A percentile compares a stretch with the other conserved stretches of the same genome.
Evolutionary conservation across 2,113 vertebrate genomes (phyloP).

Genomic region (Strix aluco): DNA sequence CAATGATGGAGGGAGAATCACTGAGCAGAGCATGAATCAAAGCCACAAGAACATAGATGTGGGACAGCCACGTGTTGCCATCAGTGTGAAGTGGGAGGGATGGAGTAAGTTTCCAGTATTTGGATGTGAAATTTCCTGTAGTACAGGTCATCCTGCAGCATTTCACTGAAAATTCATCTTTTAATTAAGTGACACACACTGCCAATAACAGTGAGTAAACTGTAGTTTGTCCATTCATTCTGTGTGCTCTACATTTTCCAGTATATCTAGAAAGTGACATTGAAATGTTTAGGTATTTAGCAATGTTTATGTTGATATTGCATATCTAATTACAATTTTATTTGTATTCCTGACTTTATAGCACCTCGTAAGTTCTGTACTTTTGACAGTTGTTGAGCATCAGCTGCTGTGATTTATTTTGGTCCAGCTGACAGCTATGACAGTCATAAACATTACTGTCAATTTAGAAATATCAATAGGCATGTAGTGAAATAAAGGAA

Average conservation of each 20-base stretch:
- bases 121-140: conserved; percentile 44
- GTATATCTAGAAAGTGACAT: background rate
- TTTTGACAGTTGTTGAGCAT: background rate
- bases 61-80: conserved; percentile 31
- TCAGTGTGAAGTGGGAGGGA: conserved; percentile 56
- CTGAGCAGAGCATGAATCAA: conserved; percentile 55
- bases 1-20: conserved; percentile 52
- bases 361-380: background rate
- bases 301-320: background rate
- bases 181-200: background rate
- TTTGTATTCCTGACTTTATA: background rate
- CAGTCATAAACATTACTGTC: background rate
- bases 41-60: conserved; percentile 68
- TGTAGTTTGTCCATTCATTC: background rate
- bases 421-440: background rate
- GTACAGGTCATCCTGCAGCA: conserved; percentile 39
- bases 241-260: background rate
- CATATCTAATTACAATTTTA: background rate
- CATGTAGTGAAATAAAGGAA: background rate
- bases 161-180: background rate
- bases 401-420: background rate
- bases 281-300: background rate
- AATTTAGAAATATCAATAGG: background rate
- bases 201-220: background rate
- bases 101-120: conserved; percentile 52